Evolutionary conservation across 2,888 invertebrate species (phyloP).

Genomic region (Acronicta leporina): DNA sequence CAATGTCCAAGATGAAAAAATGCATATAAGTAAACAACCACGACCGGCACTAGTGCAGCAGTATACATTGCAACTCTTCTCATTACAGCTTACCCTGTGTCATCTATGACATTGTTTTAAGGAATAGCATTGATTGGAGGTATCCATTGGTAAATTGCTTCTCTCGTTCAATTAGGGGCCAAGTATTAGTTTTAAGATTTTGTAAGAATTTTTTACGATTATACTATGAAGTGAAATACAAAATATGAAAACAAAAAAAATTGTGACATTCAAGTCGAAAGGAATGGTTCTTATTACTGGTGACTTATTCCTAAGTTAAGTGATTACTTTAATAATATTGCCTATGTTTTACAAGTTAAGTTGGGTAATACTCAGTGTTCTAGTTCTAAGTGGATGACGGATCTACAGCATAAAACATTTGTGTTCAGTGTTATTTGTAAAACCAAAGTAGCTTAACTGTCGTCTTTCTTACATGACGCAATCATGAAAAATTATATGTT

Average conservation of each 20-base stretch:
- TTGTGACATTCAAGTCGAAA: conserved; percentile 6
- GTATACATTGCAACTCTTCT: neutral
- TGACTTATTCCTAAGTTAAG: conserved; percentile 10
- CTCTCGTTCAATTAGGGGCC: conserved; percentile 7
- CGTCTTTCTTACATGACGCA: neutral
- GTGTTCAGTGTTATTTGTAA: conserved; percentile 15
- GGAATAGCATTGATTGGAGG: conserved; percentile 4
- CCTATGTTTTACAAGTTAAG: conserved; percentile 12
- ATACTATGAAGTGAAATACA: conserved; percentile 19
- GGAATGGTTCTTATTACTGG: conserved; percentile 13
- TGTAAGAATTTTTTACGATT: conserved; percentile 41
- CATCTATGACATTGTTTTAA: conserved; percentile 22
- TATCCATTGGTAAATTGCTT: conserved; percentile 6
- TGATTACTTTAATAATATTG: neutral
- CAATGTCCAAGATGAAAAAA: conserved; percentile 20
- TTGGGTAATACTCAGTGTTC: neutral
- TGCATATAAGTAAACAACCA: neutral
- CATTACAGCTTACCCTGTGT: neutral
- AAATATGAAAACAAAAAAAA: conserved; percentile 6
- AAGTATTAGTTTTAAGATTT: conserved; percentile 23
- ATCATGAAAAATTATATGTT: neutral
- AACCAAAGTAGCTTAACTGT: conserved; percentile 12
- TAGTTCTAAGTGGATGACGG: neutral
- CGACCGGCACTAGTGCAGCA: neutral
- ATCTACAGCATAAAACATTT: too few species aligned